Evolutionary conservation across 2,888 invertebrate species (phyloP).

Genomic region (Chironomus riparius): DNA sequence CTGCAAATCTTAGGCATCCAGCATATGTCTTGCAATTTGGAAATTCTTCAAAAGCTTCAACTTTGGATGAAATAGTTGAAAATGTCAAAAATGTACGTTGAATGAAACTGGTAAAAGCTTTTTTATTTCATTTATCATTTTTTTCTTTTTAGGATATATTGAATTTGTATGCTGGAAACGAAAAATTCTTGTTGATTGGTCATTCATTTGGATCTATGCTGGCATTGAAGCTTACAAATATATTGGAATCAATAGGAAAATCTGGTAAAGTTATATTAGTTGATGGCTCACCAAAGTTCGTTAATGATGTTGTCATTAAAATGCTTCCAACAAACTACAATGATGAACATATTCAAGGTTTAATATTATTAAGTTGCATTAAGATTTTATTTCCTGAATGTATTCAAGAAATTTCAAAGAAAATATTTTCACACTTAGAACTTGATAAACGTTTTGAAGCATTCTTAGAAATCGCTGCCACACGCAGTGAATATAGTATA

Average conservation of each 20-base stretch:
- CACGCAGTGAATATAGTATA: neutral
- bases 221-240: constrained; percentile 64
- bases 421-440: neutral
- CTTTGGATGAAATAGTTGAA: constrained; percentile 34
- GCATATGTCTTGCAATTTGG: constrained; percentile 37
- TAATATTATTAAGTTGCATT: neutral
- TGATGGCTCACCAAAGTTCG: constrained; percentile 70
- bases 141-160: constrained; percentile 48
- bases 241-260: constrained; percentile 58
- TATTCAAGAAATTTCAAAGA: neutral
- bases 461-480: neutral
- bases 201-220: constrained; percentile 82
- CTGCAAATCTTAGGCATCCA: constrained; percentile 33
- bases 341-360: constrained; percentile 35
- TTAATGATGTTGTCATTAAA: constrained; percentile 44
- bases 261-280: constrained; percentile 59
- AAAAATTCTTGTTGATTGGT: constrained; percentile 65
- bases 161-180: constrained; percentile 46
- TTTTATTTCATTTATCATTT: neutral
- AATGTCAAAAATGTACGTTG: constrained; percentile 34
- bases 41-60: constrained; percentile 33
- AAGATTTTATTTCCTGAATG: neutral
- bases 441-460: neutral
- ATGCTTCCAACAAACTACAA: constrained; percentile 32
- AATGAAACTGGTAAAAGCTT: no score